phyloP scores from a whole-genome alignment of 2,888 invertebrate genomes.

The Drosophila cognata region DNA sequence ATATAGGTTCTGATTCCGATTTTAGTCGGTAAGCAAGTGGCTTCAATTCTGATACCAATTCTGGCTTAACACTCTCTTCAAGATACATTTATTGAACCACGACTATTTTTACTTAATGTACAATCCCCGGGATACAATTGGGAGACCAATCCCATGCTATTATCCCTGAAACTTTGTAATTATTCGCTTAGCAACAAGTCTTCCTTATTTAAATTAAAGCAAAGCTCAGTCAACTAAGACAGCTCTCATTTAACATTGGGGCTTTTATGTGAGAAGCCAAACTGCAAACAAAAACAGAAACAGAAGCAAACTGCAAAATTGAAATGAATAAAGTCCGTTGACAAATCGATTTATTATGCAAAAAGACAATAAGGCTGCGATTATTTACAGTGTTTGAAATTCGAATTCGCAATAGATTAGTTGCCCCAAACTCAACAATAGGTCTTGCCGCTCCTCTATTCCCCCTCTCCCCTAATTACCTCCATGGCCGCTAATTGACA shows the following conservation, averaged over 20 bases:
- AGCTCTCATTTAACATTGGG: background rate
- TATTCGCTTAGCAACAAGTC: background rate
- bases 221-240: background rate
- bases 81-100: background rate
- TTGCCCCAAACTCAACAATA: constrained; percentile 22
- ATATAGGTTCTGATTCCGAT: too few relatives aligned
- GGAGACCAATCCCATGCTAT: too few relatives aligned
- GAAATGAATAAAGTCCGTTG: background rate
- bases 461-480: background rate
- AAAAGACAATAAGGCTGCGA: background rate
- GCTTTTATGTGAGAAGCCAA: background rate
- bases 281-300: constrained; percentile 4
- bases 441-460: background rate
- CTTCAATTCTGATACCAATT: background rate
- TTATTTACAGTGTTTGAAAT: constrained; percentile 8
- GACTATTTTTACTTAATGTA: background rate
- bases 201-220: background rate
- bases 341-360: background rate
- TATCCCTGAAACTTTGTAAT: background rate
- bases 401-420: constrained; percentile 37
- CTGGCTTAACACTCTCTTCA: background rate
- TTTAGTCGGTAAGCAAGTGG: too few relatives aligned
- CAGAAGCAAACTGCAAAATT: constrained; percentile 12
- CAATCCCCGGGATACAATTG: background rate
- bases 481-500: constrained; percentile 51